These are phyloP conservation scores for Rhizoglyphus robini DNA, from an alignment of 1,140 invertebrate genomes.

Conservation along the genomic window DNA sequence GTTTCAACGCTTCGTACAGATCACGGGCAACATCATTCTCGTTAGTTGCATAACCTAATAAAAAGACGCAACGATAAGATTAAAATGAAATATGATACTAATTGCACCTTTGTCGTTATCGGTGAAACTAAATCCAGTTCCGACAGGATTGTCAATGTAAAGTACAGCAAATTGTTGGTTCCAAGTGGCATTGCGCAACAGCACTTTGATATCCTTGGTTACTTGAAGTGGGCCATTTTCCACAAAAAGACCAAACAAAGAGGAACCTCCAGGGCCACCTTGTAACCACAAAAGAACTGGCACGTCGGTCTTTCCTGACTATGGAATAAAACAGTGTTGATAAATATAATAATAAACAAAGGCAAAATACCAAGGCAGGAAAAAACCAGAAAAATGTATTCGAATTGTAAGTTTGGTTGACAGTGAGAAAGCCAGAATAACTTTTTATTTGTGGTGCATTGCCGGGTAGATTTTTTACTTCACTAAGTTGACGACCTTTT, in stretches of 20 bases:
- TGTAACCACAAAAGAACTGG: conserved; percentile 75
- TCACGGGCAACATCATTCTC: conserved; percentile 24
- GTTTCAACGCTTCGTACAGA: conserved; percentile 24
- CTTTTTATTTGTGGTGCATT: conserved; percentile 12
- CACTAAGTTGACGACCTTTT: not conserved
- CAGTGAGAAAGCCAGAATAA: conserved; percentile 27
- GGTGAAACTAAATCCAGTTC: conserved; percentile 39
- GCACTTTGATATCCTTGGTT: conserved; percentile 40
- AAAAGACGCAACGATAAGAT: not conserved
- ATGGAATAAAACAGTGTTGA: not conserved
- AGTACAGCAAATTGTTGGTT: conserved; percentile 54
- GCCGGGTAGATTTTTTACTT: conserved; percentile 16
- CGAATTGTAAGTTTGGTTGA: conserved; percentile 23
- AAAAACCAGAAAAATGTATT: conserved; percentile 29
- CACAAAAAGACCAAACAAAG: conserved; percentile 61
- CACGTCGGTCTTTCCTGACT: conserved; percentile 22
- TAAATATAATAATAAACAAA: not conserved
- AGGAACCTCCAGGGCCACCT: conserved; percentile 62
- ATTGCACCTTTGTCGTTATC: conserved; percentile 26
- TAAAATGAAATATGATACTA: not conserved
- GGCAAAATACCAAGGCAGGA: conserved; percentile 23
- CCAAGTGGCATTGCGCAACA: conserved; percentile 53
- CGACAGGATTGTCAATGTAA: conserved; percentile 76
- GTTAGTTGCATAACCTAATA: conserved; percentile 23
- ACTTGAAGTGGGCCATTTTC: conserved; percentile 59